Evolutionary conservation across 1,140 invertebrate genomes (phyloP), one percentile per base, ranked within the genome.

Genomic region (Drosophila parabipectinata): DNA sequence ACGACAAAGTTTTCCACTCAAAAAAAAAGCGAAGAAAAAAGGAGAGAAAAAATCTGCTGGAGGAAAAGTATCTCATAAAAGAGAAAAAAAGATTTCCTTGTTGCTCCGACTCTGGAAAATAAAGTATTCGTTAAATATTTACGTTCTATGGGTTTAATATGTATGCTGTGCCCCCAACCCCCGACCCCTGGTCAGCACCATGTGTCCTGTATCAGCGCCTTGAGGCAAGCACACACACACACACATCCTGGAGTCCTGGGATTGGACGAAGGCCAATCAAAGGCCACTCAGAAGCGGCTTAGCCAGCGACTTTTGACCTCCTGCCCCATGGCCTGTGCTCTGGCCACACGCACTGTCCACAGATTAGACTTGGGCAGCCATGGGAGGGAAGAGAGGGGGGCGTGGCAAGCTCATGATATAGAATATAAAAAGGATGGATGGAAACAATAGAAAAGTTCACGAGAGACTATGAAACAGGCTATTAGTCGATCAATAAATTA

Each of bases 101-200:
- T 73, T 54, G 51, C 41, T 72, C 55, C 34, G 62, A 24, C 63
- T 60, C 62, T 60, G 67, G 51, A 71, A 60, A 69, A 84, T 85
- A 85, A 85, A 84, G 81, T 87, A 84, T 84, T 81, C 57, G 73
- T 84, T 84, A 84, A 84, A 84, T 84, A 84, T 84, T 84, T 84
- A 87, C 81, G 68, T 77, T 84, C 63, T 63, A 66, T 67, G 81
- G 82, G 75, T 77, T 87, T 79, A 84, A 84, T 84, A 80, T 78
- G 54, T 79, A 52, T 18, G 50, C 15, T 41, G 28, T 7, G 18
- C 30, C 15, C 37, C 26, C 18, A 12, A 32, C 41, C 24, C 3
- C 0, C 26, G 4, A 2, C 52, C 4, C 18, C 15, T 18, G 10
- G n/a, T 10, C 32, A 3, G 8, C 8, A 34, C 32, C 32, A 34